Conservation (phyloP, 2,888 invertebrate genomes). For the Sesamia inferens region DNA sequence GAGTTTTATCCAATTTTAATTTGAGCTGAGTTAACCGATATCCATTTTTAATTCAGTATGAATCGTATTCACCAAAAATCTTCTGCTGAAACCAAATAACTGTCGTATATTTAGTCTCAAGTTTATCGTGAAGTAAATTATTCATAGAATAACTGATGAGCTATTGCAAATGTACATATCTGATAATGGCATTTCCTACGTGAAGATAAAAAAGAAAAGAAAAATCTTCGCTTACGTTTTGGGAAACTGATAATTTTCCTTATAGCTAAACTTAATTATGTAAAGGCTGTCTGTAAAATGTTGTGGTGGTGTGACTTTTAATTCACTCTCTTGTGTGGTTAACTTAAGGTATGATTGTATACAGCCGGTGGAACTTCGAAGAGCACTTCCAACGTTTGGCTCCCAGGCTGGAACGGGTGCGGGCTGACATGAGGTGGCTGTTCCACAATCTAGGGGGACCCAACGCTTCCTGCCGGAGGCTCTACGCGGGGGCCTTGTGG, state of each 20-base stretch:
- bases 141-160: conserved; percentile 66
- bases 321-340: too few relatives aligned
- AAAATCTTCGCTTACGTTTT: neutral
- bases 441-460: too few relatives aligned
- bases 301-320: too few relatives aligned
- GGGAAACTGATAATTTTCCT: neutral
- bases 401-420: too few relatives aligned
- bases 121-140: conserved; percentile 53
- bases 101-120: conserved; percentile 18
- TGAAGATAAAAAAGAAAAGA: neutral
- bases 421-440: too few relatives aligned
- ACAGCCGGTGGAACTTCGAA: too few relatives aligned
- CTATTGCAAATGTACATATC: conserved; percentile 38
- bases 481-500: too few relatives aligned
- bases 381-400: too few relatives aligned
- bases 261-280: neutral
- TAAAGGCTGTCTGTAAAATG: neutral
- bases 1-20: conserved; percentile 19
- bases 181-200: conserved; percentile 35
- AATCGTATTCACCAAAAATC: conserved; percentile 24
- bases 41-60: conserved; percentile 15
- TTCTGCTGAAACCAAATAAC: conserved; percentile 7
- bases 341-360: too few relatives aligned
- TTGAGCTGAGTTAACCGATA: neutral
- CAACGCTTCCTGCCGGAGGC: too few relatives aligned